Conservation (phyloP, 2,888 invertebrate species). For the Scaptomyza reducta region DNA sequence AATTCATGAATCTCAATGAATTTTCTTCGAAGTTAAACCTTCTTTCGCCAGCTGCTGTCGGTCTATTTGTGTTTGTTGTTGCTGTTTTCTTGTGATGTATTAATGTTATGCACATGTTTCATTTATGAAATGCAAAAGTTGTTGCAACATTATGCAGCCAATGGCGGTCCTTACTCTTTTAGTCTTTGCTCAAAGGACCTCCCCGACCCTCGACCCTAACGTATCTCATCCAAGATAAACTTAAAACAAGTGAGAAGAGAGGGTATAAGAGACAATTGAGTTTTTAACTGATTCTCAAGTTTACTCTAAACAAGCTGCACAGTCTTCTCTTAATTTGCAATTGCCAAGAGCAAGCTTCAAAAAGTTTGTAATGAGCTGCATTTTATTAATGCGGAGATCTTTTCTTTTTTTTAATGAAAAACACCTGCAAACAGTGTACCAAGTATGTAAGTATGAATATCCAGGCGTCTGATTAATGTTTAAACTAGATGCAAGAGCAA, state of each 20-base stretch:
- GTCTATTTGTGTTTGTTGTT: constrained; percentile 3
- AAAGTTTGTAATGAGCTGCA: constrained; percentile 27
- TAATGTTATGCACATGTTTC: constrained; percentile 78
- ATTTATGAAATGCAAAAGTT: constrained; percentile 72
- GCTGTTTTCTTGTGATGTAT: constrained; percentile 52
- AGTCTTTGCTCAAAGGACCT: constrained; percentile 11
- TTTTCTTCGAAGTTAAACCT: constrained; percentile 3
- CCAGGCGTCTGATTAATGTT: constrained; percentile 37
- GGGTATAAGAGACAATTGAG: not conserved
- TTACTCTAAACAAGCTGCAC: not conserved
- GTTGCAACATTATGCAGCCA: constrained; percentile 59
- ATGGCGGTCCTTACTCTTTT: constrained; percentile 7
- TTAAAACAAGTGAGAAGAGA: not conserved
- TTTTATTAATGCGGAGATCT: constrained; percentile 1
- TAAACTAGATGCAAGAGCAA: constrained; percentile 18
- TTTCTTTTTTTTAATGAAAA: constrained; percentile 5
- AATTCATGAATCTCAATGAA: constrained; percentile 61
- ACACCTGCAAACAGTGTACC: constrained; percentile 17
- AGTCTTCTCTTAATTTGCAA: not conserved
- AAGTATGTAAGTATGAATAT: constrained; percentile 41
- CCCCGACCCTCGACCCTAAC: not conserved
- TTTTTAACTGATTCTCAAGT: not conserved
- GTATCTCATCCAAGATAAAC: not conserved
- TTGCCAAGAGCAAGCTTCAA: not conserved
- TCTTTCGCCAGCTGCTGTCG: not conserved